Evolutionary conservation across 1,140 invertebrate species (phyloP).

Genomic region (Heliothis virescens): DNA sequence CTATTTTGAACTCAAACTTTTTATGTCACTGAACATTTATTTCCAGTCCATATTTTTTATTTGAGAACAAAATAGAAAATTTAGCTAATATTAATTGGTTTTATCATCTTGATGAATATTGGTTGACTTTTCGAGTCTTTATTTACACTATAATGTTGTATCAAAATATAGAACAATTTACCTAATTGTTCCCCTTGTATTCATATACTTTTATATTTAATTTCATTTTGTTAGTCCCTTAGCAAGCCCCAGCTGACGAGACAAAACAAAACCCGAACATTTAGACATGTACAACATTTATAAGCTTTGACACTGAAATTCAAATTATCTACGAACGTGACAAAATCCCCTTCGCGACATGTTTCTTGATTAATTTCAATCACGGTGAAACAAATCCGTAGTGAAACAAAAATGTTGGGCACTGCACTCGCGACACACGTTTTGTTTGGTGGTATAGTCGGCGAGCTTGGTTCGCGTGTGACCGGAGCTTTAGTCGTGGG

Average conservation of each 20-base stretch:
- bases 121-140: constrained; percentile 29
- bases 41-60: neutral
- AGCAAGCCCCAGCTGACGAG: constrained; percentile 58
- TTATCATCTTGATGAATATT: constrained; percentile 24
- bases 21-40: neutral
- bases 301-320: constrained; percentile 73
- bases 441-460: constrained; percentile 43
- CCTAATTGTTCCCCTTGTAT: constrained; percentile 36
- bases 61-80: constrained; percentile 25
- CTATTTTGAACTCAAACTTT: constrained; percentile 30
- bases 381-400: constrained; percentile 50
- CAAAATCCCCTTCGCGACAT: constrained; percentile 70
- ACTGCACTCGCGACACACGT: constrained; percentile 61
- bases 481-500: constrained; percentile 57
- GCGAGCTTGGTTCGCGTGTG: constrained; percentile 52
- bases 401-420: constrained; percentile 41
- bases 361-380: constrained; percentile 63
- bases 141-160: constrained; percentile 26
- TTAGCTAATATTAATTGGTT: constrained; percentile 19
- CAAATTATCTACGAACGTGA: constrained; percentile 79
- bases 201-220: constrained; percentile 33
- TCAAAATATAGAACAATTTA: constrained; percentile 3
- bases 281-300: constrained; percentile 73
- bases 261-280: constrained; percentile 63
- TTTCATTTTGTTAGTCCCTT: constrained; percentile 46